Evolutionary conservation across 1,140 invertebrate genomes (phyloP).

Genomic region (Lordiphosa collinella): DNA sequence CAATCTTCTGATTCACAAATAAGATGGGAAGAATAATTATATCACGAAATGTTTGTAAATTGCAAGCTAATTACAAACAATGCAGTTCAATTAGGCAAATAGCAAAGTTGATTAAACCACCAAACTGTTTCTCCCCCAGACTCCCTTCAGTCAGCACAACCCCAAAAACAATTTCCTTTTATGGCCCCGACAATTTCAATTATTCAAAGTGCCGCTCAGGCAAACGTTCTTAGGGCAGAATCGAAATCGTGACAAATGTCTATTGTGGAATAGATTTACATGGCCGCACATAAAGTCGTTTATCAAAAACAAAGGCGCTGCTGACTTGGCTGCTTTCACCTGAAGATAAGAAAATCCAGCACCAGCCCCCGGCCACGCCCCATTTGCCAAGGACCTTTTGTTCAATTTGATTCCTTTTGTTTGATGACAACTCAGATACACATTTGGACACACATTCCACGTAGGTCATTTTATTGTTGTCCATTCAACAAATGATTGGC

Average conservation of each 20-base stretch:
- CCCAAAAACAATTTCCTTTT: conserved; percentile 37
- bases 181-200: conserved; percentile 52
- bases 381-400: conserved; percentile 16
- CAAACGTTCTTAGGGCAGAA: conserved; percentile 22
- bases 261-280: conserved; percentile 58
- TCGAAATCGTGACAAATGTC: conserved; percentile 52
- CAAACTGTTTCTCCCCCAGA: conserved; percentile 10
- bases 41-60: too few species aligned
- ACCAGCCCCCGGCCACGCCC: not conserved
- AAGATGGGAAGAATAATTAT: too few species aligned
- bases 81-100: conserved; percentile 42
- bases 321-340: conserved; percentile 47
- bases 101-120: conserved; percentile 30
- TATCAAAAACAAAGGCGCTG: conserved; percentile 68
- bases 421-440: conserved; percentile 52
- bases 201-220: conserved; percentile 41
- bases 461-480: conserved; percentile 62
- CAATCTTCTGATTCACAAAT: too few species aligned
- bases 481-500: conserved; percentile 15
- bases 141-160: conserved; percentile 14
- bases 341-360: conserved; percentile 41
- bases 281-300: conserved; percentile 57
- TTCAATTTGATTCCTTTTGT: conserved; percentile 38
- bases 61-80: conserved; percentile 15
- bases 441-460: not conserved